A percentile compares a stretch with the other conserved stretches of the same genome.
Evolutionary conservation across 2,113 vertebrate genomes (phyloP).

Genomic region (Ascaphus truei): DNA sequence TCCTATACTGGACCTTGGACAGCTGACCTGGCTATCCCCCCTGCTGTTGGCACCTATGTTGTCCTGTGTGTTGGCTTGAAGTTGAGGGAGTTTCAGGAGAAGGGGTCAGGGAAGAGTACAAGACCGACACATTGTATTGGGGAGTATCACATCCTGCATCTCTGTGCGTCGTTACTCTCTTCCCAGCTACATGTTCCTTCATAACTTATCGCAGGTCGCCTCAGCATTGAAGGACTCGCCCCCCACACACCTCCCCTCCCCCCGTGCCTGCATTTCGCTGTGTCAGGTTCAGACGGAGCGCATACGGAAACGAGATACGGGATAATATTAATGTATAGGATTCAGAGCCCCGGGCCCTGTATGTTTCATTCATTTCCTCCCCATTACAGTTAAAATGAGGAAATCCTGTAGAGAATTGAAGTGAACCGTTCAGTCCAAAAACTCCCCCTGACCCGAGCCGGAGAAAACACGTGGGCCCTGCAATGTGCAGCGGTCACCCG

Average conservation of each 20-base stretch:
- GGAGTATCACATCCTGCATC: too few species aligned
- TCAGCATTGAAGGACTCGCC: neutral
- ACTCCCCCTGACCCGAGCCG: slow-evolving; percentile 56
- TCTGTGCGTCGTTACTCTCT: too few species aligned
- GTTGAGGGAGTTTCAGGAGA: too few species aligned
- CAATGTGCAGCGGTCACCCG: neutral
- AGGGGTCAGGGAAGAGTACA: neutral
- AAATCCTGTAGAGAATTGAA: slow-evolving; percentile 69
- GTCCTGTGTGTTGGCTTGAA: too few species aligned
- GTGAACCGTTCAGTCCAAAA: slow-evolving; percentile 60
- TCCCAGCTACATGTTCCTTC: too few species aligned
- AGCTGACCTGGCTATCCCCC: too few species aligned
- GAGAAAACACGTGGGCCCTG: neutral
- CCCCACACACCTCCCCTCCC: too few species aligned
- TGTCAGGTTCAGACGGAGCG: slow-evolving; percentile 57
- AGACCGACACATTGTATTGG: too few species aligned
- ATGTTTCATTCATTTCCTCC: slow-evolving; percentile 70
- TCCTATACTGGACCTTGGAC: too few species aligned
- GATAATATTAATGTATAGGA: slow-evolving; percentile 68
- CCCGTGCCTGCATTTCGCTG: slow-evolving; percentile 42
- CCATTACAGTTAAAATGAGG: slow-evolving; percentile 67
- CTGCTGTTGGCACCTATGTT: too few species aligned
- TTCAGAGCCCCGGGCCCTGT: slow-evolving; percentile 60
- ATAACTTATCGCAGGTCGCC: too few species aligned
- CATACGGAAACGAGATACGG: slow-evolving; percentile 56